Evolutionary conservation across 2,888 invertebrate genomes (phyloP).

Genomic region (Brassicogethes aeneus): DNA sequence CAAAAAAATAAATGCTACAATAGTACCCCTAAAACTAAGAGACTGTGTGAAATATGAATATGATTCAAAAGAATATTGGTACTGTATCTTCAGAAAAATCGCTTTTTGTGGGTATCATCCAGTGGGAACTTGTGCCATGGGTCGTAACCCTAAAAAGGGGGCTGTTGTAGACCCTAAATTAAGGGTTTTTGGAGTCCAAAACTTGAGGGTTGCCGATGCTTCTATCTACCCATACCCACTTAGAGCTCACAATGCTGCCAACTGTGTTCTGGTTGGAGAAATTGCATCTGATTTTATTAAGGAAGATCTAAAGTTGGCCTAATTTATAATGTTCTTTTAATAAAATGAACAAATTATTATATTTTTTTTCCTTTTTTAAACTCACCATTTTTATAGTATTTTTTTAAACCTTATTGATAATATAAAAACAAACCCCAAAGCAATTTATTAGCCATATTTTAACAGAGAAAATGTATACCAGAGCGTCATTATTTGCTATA

Average conservation of each 20-base stretch:
- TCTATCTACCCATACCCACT: conserved; percentile 53
- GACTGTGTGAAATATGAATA: conserved; percentile 42
- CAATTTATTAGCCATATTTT: too few species aligned
- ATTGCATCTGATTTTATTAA: conserved; percentile 56
- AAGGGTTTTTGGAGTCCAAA: conserved; percentile 47
- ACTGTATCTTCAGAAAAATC: conserved; percentile 27
- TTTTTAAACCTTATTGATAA: too few species aligned
- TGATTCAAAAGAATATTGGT: conserved; percentile 48
- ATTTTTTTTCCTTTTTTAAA: too few species aligned
- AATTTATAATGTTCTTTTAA: too few species aligned
- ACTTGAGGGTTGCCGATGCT: conserved; percentile 53
- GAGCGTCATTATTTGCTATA: too few species aligned
- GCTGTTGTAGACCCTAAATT: conserved; percentile 54
- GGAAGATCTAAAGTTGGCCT: too few species aligned
- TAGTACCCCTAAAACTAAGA: background rate
- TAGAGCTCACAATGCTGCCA: conserved; percentile 57
- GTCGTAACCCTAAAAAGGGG: conserved; percentile 46
- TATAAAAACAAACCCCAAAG: too few species aligned
- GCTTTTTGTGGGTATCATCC: conserved; percentile 58
- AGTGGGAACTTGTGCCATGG: conserved; percentile 60
- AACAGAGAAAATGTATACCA: too few species aligned
- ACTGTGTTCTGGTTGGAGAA: conserved; percentile 59
- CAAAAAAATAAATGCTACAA: conserved; percentile 41
- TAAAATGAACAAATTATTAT: too few species aligned
- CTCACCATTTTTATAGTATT: too few species aligned